Percentiles rank a stretch among this genome's conserved stretches.
Conservation (phyloP, 2,888 invertebrate species). For the Mythimna lalbum region DNA sequence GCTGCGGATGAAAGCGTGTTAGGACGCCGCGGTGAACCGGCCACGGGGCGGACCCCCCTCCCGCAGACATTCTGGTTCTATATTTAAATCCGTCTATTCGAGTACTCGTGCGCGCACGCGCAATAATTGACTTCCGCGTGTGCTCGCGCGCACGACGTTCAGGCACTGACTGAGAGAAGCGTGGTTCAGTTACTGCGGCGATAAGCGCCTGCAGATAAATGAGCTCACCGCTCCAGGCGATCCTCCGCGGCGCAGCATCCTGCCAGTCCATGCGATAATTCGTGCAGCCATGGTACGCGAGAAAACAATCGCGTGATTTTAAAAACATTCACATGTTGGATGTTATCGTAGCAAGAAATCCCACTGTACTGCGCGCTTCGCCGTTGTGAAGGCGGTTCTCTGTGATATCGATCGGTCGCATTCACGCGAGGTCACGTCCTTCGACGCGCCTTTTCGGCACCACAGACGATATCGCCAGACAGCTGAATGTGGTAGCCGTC, state of each 20-base stretch:
- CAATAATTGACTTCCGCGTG: conserved; percentile 89
- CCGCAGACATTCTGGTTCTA: conserved; percentile 89
- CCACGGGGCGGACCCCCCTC: conserved; percentile 93
- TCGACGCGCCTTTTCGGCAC: conserved; percentile 88
- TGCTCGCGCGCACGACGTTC: conserved; percentile 88
- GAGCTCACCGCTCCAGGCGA: conserved; percentile 89
- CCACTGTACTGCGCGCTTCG: conserved; percentile 83
- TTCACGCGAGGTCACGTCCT: conserved; percentile 89
- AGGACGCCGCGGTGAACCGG: conserved; percentile 92
- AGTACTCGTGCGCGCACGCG: conserved; percentile 88
- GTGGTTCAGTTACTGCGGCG: conserved; percentile 79
- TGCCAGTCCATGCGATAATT: conserved; percentile 84
- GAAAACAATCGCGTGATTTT: conserved; percentile 62
- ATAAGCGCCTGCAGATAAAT: conserved; percentile 87
- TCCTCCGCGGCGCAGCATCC: conserved; percentile 87
- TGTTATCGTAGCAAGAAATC: conserved; percentile 84
- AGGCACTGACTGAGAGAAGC: conserved; percentile 87
- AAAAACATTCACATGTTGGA: conserved; percentile 68
- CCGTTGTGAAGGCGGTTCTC: conserved; percentile 76
- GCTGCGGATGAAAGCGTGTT: conserved; percentile 84
- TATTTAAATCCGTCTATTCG: conserved; percentile 90
- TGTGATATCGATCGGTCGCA: conserved; percentile 85
- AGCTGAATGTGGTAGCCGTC: conserved; percentile 34
- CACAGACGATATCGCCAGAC: conserved; percentile 65
- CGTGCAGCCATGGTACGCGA: conserved; percentile 78